A percentile compares a stretch with the other conserved stretches of the same genome.
These are phyloP conservation scores for Philereme transversata DNA, from an alignment of 2,888 invertebrate species.

Conservation along the genomic window DNA sequence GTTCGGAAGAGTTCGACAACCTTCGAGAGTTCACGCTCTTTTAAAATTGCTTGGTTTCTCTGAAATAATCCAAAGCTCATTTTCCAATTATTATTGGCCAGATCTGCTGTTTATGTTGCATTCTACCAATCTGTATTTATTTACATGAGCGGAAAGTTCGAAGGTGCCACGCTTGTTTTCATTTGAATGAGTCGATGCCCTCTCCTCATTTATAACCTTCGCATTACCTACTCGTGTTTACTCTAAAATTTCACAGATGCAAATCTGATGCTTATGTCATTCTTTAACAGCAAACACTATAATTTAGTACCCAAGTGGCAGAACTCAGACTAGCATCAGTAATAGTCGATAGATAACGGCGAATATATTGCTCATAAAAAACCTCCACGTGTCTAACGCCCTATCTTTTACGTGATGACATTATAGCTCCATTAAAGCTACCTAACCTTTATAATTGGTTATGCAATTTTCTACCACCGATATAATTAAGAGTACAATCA, in stretches of 20 bases:
- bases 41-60: constrained; percentile 23
- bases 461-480: constrained; percentile 45
- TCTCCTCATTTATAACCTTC: constrained; percentile 51
- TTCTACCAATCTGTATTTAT: constrained; percentile 29
- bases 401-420: constrained; percentile 16
- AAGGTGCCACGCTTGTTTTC: constrained; percentile 52
- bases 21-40: constrained; percentile 46
- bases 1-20: constrained; percentile 62
- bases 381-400: constrained; percentile 17
- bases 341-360: constrained; percentile 1
- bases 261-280: constrained; percentile 52
- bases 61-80: constrained; percentile 21
- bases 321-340: constrained; percentile 15
- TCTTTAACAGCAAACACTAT: constrained; percentile 35
- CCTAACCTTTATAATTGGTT: constrained; percentile 43
- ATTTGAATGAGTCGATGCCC: constrained; percentile 60
- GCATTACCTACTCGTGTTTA: constrained; percentile 55
- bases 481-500: constrained; percentile 60
- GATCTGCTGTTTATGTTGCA: constrained; percentile 19
- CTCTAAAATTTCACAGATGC: constrained; percentile 52
- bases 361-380: constrained; percentile 20
- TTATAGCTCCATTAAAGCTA: constrained; percentile 29
- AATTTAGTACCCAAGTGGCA: constrained; percentile 7
- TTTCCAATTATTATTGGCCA: constrained; percentile 25
- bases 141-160: constrained; percentile 28